Conservation (phyloP, 2,113 vertebrate genomes). For the Elaphurus davidianus region DNA sequence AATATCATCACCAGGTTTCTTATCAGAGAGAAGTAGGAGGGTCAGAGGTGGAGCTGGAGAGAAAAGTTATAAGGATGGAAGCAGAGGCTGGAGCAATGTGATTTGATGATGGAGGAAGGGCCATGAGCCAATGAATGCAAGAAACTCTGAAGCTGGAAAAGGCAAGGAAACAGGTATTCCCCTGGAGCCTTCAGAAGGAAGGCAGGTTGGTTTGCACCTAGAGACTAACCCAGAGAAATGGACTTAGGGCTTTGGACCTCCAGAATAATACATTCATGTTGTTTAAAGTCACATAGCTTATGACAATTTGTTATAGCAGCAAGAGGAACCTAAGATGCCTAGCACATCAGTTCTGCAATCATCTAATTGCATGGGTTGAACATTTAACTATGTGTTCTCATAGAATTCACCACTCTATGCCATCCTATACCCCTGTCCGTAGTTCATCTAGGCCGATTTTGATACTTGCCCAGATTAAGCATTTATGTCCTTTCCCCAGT, state of each 20-base stretch:
- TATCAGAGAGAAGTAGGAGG: background rate
- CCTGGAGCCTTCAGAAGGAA: background rate
- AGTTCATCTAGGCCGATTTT: background rate
- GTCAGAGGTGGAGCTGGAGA: background rate
- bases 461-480: background rate
- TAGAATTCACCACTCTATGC: background rate
- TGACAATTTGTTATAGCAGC: background rate
- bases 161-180: background rate
- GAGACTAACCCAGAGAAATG: no score
- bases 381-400: fast-evolving
- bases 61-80: background rate
- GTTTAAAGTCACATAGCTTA: background rate
- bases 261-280: no score
- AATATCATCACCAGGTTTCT: background rate
- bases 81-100: background rate
- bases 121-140: fast-evolving
- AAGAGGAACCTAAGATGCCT: fast-evolving
- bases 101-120: background rate
- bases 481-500: background rate
- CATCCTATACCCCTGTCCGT: no score
- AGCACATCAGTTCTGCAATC: no score
- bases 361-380: fast-evolving
- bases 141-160: no score
- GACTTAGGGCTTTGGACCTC: background rate
- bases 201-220: background rate